phyloP scores from a whole-genome alignment of 2,113 vertebrate species.

The Myotis davidii region DNA sequence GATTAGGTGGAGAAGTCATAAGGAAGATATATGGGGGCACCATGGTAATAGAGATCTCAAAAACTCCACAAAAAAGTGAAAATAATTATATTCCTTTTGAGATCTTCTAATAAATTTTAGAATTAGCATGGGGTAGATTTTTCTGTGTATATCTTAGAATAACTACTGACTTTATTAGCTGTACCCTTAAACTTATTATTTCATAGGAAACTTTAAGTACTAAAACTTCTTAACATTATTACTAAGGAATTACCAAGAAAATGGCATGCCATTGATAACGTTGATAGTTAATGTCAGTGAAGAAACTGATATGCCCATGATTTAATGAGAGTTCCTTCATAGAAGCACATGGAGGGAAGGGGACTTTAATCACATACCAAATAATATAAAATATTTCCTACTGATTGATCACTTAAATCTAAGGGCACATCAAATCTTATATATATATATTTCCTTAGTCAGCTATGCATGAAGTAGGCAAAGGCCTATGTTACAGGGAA shows the following conservation, averaged over 20 bases:
- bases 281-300: neutral
- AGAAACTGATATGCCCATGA: neutral
- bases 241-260: conserved; percentile 23
- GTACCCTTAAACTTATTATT: neutral
- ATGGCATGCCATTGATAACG: neutral
- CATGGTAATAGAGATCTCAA: neutral
- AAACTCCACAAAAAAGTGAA: neutral
- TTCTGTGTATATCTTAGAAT: neutral
- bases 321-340: conserved; percentile 18
- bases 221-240: conserved; percentile 2
- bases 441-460: neutral
- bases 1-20: neutral
- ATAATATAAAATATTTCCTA: conserved; percentile 31
- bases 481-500: neutral
- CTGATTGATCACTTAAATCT: neutral
- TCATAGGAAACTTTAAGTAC: neutral
- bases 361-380: neutral
- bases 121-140: neutral
- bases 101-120: neutral
- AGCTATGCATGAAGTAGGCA: neutral
- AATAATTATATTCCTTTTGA: neutral
- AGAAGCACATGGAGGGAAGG: neutral
- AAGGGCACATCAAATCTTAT: neutral
- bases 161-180: neutral
- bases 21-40: neutral